Percentiles rank a stretch among this genome's conserved stretches.
These are phyloP conservation scores for Drosophila silvestris DNA, from an alignment of 2,888 invertebrate species.

Conservation along the genomic window DNA sequence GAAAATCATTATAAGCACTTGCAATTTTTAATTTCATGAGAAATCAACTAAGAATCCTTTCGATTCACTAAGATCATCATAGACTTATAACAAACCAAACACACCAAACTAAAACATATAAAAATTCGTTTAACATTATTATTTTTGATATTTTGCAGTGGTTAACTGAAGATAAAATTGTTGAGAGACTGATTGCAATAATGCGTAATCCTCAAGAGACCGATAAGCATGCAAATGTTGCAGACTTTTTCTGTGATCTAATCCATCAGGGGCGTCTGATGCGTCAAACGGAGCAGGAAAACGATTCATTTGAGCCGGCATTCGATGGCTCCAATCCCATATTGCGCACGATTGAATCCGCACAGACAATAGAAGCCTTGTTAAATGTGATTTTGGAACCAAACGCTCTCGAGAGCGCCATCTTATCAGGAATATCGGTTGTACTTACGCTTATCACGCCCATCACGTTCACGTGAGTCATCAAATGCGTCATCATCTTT, in stretches of 20 bases:
- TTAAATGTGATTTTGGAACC: constrained; percentile 91
- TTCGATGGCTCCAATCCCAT: constrained; percentile 88
- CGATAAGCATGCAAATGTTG: constrained; percentile 94
- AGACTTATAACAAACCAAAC: not conserved
- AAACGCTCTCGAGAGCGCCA: constrained; percentile 89
- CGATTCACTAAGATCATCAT: not conserved
- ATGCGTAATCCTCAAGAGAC: constrained; percentile 88
- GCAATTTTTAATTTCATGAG: not conserved
- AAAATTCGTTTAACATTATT: not conserved
- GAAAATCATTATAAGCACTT: not conserved
- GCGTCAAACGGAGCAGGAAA: constrained; percentile 88
- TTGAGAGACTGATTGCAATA: constrained; percentile 91
- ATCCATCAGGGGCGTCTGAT: constrained; percentile 88
- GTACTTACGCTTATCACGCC: constrained; percentile 89
- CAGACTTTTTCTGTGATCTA: constrained; percentile 95
- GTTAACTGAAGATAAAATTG: constrained; percentile 94
- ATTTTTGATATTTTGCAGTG: constrained; percentile 88
- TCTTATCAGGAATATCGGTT: constrained; percentile 92
- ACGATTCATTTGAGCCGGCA: constrained; percentile 83
- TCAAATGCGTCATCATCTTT: not conserved
- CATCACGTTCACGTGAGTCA: constrained; percentile 81
- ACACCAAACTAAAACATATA: not conserved
- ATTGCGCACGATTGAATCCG: constrained; percentile 89
- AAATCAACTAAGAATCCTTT: not conserved
- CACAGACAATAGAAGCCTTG: constrained; percentile 89